Evolutionary conservation across 2,113 vertebrate species (phyloP).

Genomic region (Tragelaphus imberbis): DNA sequence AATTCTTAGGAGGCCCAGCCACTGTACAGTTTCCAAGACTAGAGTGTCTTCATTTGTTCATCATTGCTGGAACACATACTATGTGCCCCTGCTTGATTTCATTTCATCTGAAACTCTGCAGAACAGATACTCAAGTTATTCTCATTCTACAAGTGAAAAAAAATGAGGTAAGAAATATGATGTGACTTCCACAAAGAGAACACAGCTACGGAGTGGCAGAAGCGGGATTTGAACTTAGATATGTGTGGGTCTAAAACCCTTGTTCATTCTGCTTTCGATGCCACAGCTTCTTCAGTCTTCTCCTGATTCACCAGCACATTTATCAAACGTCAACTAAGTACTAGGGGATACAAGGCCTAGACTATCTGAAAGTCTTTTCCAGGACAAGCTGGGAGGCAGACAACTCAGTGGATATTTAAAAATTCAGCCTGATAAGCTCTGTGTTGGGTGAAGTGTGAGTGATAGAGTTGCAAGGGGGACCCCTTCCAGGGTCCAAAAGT

Average conservation of each 20-base stretch:
- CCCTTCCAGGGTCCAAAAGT: background rate
- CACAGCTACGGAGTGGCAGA: background rate
- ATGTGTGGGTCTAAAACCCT: background rate
- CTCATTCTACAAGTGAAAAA: background rate
- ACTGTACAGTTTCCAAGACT: background rate
- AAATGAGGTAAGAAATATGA: background rate
- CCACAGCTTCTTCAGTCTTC: background rate
- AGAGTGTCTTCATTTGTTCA: background rate
- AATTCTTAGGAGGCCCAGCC: background rate
- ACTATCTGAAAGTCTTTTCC: background rate
- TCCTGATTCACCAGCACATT: background rate
- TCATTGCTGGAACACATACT: background rate
- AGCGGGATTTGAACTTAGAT: background rate
- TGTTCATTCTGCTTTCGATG: background rate
- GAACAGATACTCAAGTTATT: background rate
- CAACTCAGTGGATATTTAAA: background rate
- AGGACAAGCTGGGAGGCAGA: background rate
- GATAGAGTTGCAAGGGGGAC: background rate
- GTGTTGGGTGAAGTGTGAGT: background rate
- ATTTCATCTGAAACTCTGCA: conserved; percentile 4
- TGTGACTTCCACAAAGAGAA: background rate
- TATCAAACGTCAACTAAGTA: background rate
- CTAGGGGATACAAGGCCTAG: background rate
- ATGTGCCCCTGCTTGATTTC: background rate
- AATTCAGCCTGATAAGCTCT: background rate